Conservation (phyloP, 2,797 vertebrate genomes). For the Triplophysa yarkandensis region DNA sequence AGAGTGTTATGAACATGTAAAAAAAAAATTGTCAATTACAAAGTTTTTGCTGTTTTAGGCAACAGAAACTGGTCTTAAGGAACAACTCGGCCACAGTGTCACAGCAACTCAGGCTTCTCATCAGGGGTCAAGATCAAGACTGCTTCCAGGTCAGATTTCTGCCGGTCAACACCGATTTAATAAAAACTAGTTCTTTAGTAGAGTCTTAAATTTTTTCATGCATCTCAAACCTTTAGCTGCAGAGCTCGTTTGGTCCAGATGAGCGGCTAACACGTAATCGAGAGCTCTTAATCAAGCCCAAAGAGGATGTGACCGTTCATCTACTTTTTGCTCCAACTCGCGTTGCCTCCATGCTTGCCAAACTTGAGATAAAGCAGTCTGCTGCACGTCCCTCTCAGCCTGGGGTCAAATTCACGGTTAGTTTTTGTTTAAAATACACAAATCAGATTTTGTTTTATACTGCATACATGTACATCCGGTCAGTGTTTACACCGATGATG, state of each 20-base stretch:
- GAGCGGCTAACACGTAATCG: slow-evolving; percentile 84
- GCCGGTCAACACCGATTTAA: too few species aligned
- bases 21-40: neutral
- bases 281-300: slow-evolving; percentile 88
- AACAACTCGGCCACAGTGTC: slow-evolving; percentile 81
- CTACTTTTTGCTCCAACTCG: slow-evolving; percentile 89
- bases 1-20: neutral
- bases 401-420: slow-evolving; percentile 94
- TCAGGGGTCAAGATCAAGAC: slow-evolving; percentile 95
- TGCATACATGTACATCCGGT: too few species aligned
- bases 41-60: slow-evolving; percentile 72
- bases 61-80: slow-evolving; percentile 90
- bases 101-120: slow-evolving; percentile 87
- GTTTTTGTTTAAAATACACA: slow-evolving; percentile 46
- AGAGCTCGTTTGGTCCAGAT: slow-evolving; percentile 89
- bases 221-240: slow-evolving; percentile 76
- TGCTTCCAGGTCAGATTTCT: slow-evolving; percentile 87
- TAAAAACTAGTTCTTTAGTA: too few species aligned
- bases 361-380: slow-evolving; percentile 95
- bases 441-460: too few species aligned
- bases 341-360: slow-evolving; percentile 91
- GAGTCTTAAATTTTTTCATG: neutral
- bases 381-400: slow-evolving; percentile 81
- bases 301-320: slow-evolving; percentile 85
- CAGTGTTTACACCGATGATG: too few species aligned